These are phyloP conservation scores for Remorina albescens DNA, from an alignment of 2,797 vertebrate species.

Conservation along the genomic window DNA sequence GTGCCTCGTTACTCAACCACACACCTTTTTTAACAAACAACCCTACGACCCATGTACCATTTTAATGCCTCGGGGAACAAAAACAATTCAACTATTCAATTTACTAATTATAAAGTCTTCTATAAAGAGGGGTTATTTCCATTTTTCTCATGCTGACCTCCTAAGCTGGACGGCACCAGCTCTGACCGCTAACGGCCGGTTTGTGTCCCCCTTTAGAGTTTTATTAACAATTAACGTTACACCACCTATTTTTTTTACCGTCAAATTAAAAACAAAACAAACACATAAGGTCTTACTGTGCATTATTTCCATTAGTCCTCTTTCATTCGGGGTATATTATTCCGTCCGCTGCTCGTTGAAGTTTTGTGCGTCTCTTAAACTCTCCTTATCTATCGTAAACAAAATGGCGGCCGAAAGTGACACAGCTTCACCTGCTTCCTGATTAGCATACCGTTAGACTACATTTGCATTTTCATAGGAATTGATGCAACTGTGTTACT, in stretches of 20 bases:
- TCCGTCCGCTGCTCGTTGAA: neutral
- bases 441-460: too few species aligned
- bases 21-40: neutral
- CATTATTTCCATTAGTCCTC: neutral
- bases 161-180: neutral
- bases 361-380: neutral
- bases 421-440: too few species aligned
- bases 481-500: neutral
- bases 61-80: neutral
- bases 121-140: too few species aligned
- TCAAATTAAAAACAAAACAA: neutral
- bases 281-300: neutral
- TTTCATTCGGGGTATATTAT: too few species aligned
- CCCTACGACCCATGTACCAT: neutral
- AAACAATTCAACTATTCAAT: neutral
- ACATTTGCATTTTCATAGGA: too few species aligned
- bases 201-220: neutral
- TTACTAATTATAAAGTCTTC: slow-evolving; percentile 1
- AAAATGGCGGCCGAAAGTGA: slow-evolving; percentile 43
- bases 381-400: neutral
- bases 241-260: neutral
- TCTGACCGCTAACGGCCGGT: neutral
- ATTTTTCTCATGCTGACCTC: neutral
- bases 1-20: neutral
- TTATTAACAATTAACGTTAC: neutral